Evolutionary conservation across 1,140 invertebrate species (phyloP), one percentile per base, ranked within the genome.

Genomic region (Tribolium castaneum): DNA sequence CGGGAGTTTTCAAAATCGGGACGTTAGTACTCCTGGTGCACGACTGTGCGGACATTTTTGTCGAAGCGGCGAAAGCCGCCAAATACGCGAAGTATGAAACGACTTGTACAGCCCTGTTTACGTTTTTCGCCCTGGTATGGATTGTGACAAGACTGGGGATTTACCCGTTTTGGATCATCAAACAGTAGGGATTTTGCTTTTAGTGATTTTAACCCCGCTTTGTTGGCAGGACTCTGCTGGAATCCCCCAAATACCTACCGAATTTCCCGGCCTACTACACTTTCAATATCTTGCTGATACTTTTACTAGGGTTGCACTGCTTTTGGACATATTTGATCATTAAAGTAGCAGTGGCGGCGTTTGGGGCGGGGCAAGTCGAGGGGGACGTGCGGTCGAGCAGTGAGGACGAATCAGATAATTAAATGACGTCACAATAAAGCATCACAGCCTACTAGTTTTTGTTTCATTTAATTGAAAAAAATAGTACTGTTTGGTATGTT

Each of bases 191-290:
- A 45, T 45, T 45, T 45, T 45, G 9, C 1, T 45, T 45, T 45
- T 45, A 1, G 39, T 45, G 39, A 10, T 3, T 45, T 45, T 45
- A 7, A 9, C n/a, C 9, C 5, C 39, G 16, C 85, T 77, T 75
- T 87, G 83, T 86, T 86, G 89, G 84, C 87, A 97, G 95, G 83
- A 96, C 96, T 9, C 91, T 93, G 30, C 92, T 98, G 85, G 91
- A 95, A 78, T 95, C 97, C 35, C 93, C 95, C 39, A 92, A 91
- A 86, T 91, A 97, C 81, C 88, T 96, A 70, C 93, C 95, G 56
- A 94, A 97, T 92, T 98, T 98, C 87, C 94, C 97, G 56, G 97
- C 96, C 5, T 98, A 98, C 88, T 98, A 98, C 86, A 96, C 99
- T 82, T 99, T 99, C 88, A 99, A 99, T 87, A 89, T 92, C 72